These are phyloP conservation scores for Mastigias papua DNA, from an alignment of 30 jellyfish, hydroid and myxozoan species.

Conservation along the genomic window DNA sequence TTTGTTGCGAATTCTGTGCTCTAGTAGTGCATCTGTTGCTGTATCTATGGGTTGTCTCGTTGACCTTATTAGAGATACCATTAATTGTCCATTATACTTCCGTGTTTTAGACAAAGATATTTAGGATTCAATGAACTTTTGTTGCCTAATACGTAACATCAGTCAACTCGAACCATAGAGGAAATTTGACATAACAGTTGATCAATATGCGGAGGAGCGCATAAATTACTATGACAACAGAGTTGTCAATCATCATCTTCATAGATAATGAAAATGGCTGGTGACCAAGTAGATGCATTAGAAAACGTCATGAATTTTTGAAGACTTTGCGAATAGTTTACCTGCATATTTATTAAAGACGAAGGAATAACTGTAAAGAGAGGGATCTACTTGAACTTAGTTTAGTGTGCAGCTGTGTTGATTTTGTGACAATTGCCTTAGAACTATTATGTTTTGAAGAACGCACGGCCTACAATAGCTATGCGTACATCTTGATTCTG, in stretches of 20 bases:
- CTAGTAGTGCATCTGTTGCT: no score
- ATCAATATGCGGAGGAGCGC: constrained; percentile 27
- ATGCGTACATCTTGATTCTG: not conserved
- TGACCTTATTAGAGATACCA: no score
- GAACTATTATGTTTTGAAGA: not conserved
- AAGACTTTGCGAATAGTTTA: not conserved
- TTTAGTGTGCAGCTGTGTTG: constrained; percentile 18
- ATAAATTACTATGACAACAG: constrained; percentile 54
- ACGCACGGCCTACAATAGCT: not conserved
- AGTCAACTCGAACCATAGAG: no score
- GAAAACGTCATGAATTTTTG: constrained; percentile 2
- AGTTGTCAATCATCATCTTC: constrained; percentile 21
- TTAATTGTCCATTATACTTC: no score
- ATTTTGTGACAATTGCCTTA: constrained; percentile 14
- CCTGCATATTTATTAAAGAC: not conserved
- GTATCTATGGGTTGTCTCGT: no score
- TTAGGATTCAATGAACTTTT: no score
- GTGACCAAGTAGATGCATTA: constrained; percentile 26
- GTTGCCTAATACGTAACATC: no score
- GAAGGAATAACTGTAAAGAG: not conserved
- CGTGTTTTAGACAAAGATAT: no score
- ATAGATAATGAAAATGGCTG: constrained; percentile 42
- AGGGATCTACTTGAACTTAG: not conserved
- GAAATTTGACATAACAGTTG: not conserved
- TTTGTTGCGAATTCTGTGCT: no score